phyloP scores from a whole-genome alignment of 2,113 vertebrate genomes.

The Miniopterus natalensis region DNA sequence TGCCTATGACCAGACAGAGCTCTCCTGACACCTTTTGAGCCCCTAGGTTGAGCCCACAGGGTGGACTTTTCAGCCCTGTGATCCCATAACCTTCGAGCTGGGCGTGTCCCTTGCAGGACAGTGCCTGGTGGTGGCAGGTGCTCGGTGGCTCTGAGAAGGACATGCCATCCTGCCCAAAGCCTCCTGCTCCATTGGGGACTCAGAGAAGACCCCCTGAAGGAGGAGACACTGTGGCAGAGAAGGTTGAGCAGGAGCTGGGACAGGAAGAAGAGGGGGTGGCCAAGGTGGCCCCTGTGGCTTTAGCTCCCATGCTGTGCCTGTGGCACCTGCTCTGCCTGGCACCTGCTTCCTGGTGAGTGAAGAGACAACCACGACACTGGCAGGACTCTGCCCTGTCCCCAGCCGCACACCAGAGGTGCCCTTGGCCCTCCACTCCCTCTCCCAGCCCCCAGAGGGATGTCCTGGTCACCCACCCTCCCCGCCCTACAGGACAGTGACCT shows the following conservation, averaged over 20 bases:
- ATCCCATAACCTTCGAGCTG: accelerated
- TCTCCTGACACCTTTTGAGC: neutral
- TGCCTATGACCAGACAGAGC: neutral
- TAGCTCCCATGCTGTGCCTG: accelerated
- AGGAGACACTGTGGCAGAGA: accelerated
- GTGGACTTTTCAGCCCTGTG: neutral
- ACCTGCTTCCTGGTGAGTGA: neutral
- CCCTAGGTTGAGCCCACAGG: neutral
- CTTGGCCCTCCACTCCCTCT: too few species aligned
- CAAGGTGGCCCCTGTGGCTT: accelerated
- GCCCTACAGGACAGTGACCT: neutral
- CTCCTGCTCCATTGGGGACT: neutral
- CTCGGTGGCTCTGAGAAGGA: neutral
- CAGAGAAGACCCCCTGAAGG: neutral
- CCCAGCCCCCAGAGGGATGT: neutral
- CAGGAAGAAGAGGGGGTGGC: accelerated
- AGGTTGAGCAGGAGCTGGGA: neutral
- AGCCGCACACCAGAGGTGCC: neutral
- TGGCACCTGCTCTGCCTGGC: accelerated
- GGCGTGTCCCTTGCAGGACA: neutral
- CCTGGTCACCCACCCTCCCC: neutral
- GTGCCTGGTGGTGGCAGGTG: neutral
- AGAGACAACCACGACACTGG: accelerated
- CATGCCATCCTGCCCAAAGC: neutral
- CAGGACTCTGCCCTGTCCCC: neutral